Evolutionary conservation across 2,888 invertebrate genomes (phyloP).

Genomic region (Ceramica pisi): DNA sequence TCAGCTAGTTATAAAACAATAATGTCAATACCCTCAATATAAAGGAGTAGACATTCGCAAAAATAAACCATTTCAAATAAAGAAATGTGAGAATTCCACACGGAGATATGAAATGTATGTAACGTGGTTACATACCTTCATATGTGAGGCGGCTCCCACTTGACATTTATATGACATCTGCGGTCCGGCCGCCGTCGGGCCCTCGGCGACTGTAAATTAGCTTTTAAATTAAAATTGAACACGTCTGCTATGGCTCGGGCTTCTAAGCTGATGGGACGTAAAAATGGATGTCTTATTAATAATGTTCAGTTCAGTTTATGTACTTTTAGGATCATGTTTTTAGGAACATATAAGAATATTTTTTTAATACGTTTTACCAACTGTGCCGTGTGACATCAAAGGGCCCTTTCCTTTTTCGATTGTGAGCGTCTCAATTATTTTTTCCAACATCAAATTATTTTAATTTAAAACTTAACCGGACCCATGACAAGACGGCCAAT

Average conservation of each 20-base stretch:
- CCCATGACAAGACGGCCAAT: too few relatives aligned
- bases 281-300: conserved; percentile 5
- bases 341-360: too few relatives aligned
- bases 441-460: too few relatives aligned
- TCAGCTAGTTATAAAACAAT: too few relatives aligned
- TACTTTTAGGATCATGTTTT: not conserved
- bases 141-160: conserved; percentile 17
- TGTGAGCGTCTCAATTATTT: too few relatives aligned
- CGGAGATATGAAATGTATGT: conserved; percentile 5
- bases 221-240: conserved; percentile 41
- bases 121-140: conserved; percentile 3
- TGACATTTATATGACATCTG: conserved; percentile 56
- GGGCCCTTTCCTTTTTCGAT: too few relatives aligned
- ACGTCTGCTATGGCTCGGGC: not conserved
- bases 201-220: conserved; percentile 31
- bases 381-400: too few relatives aligned
- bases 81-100: conserved; percentile 10
- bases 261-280: not conserved
- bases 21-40: too few relatives aligned
- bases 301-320: not conserved
- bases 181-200: conserved; percentile 21
- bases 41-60: too few relatives aligned
- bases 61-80: not conserved
- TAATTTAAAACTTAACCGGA: too few relatives aligned
- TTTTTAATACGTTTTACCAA: too few relatives aligned